These are phyloP conservation scores for Pleuronectes platessa DNA, from an alignment of 2,113 vertebrate genomes.

Conservation along the genomic window DNA sequence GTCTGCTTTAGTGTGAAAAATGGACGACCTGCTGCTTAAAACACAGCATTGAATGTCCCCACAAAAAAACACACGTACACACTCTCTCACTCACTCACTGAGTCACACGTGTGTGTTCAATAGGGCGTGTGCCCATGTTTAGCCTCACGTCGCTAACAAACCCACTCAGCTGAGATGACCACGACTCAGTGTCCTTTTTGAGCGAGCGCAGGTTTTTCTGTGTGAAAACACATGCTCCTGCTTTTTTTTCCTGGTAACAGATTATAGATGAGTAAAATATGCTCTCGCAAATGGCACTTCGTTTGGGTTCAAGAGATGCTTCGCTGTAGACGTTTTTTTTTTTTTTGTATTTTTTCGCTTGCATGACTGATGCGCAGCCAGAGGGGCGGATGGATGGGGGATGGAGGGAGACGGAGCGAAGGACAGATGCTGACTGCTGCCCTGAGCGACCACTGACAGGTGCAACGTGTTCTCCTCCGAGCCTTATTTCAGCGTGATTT, in stretches of 20 bases:
- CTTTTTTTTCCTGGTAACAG: slow-evolving; percentile 20
- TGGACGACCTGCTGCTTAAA: slow-evolving; percentile 23
- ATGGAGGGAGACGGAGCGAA: slow-evolving; percentile 27
- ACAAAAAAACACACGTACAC: slow-evolving; percentile 26
- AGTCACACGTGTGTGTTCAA: slow-evolving; percentile 44
- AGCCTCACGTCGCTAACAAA: slow-evolving; percentile 52
- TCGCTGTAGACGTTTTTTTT: slow-evolving; percentile 46
- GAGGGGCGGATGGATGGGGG: slow-evolving; percentile 30
- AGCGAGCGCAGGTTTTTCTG: slow-evolving; percentile 29
- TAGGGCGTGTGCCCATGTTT: slow-evolving; percentile 47
- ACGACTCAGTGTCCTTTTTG: slow-evolving; percentile 26
- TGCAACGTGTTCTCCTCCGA: slow-evolving; percentile 60
- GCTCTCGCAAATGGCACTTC: slow-evolving; percentile 47
- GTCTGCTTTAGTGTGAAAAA: slow-evolving; percentile 59
- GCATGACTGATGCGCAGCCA: slow-evolving; percentile 30
- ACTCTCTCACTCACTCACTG: not conserved
- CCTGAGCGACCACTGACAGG: slow-evolving; percentile 72
- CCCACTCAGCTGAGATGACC: slow-evolving; percentile 52
- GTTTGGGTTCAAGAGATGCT: slow-evolving; percentile 54
- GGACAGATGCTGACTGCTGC: slow-evolving; percentile 60
- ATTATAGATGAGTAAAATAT: slow-evolving; percentile 55
- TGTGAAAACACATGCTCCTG: slow-evolving; percentile 17
- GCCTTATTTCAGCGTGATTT: slow-evolving; percentile 65
- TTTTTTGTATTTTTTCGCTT: slow-evolving; percentile 16
- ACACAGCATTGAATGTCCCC: slow-evolving; percentile 8